These are phyloP conservation scores for Gorsachius goisagi DNA, from an alignment of 2,113 vertebrate species.

Conservation along the genomic window DNA sequence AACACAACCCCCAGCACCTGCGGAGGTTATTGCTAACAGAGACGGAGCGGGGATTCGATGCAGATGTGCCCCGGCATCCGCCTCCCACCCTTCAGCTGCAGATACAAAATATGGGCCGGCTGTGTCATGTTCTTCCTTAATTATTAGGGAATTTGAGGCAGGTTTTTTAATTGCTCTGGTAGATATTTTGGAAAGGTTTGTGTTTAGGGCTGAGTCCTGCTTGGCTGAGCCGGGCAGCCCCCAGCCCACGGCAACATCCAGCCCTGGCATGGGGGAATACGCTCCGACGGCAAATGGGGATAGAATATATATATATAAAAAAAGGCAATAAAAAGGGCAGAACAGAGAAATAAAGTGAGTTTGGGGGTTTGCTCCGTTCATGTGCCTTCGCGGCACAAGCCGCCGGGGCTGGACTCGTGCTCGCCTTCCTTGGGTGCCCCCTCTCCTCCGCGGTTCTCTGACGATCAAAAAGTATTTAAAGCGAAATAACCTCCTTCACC, in stretches of 20 bases:
- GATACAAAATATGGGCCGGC: neutral
- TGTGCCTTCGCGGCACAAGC: neutral
- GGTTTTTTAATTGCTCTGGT: neutral
- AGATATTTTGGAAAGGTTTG: neutral
- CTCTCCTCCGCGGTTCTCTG: neutral
- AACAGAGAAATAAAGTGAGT: neutral
- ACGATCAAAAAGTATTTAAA: neutral
- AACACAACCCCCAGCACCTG: neutral
- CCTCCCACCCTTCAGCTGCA: neutral
- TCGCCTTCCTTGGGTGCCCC: neutral
- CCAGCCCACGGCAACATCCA: neutral
- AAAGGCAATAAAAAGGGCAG: neutral
- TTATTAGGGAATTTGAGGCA: neutral
- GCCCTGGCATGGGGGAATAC: accelerated
- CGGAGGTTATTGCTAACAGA: neutral
- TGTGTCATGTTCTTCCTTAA: neutral
- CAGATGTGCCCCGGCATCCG: neutral
- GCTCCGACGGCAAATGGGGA: accelerated
- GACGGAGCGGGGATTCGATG: neutral
- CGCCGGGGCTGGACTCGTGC: accelerated
- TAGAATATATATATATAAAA: neutral
- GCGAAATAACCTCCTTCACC: neutral
- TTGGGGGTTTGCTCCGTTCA: neutral
- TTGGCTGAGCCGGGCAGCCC: accelerated
- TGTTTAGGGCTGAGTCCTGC: neutral